phyloP scores from a whole-genome alignment of 1,140 invertebrate genomes.

The Cotesia chilonis region DNA sequence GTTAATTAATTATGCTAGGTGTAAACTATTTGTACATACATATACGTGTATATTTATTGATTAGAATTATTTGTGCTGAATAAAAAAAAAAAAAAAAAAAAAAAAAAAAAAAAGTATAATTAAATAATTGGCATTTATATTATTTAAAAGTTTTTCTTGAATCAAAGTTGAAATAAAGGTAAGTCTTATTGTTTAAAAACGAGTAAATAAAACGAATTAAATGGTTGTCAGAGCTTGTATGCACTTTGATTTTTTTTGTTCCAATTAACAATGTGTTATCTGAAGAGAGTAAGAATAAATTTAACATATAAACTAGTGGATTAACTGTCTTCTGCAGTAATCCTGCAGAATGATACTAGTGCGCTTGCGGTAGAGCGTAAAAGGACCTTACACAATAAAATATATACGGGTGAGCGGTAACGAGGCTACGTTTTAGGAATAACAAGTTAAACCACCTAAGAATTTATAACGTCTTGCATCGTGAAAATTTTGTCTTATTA shows the following conservation, averaged over 20 bases:
- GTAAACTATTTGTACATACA: conserved; percentile 58
- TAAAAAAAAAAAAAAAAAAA: conserved; percentile 12
- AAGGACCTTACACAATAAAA: conserved; percentile 27
- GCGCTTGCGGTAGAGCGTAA: conserved; percentile 21
- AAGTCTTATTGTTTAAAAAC: too few relatives aligned
- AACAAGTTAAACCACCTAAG: conserved; percentile 28
- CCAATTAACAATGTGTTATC: conserved; percentile 6
- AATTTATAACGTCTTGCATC: conserved; percentile 15
- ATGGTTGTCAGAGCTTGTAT: not conserved
- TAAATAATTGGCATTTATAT: too few relatives aligned
- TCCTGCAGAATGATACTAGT: conserved; percentile 11
- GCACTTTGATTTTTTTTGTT: not conserved
- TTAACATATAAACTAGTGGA: conserved; percentile 32
- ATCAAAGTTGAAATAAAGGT: too few relatives aligned
- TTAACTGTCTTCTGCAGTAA: conserved; percentile 34
- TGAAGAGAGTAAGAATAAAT: conserved; percentile 30
- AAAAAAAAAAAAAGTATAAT: conserved; percentile 21
- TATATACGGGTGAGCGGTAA: conserved; percentile 23
- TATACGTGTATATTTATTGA: conserved; percentile 28
- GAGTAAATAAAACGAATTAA: too few relatives aligned
- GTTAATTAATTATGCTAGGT: conserved; percentile 48
- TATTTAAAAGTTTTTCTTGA: too few relatives aligned
- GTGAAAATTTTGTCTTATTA: not conserved
- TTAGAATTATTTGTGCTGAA: conserved; percentile 26
- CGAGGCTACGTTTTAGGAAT: conserved; percentile 28